phyloP scores from a whole-genome alignment of 2,797 vertebrate species.

The Amblyraja radiata region DNA sequence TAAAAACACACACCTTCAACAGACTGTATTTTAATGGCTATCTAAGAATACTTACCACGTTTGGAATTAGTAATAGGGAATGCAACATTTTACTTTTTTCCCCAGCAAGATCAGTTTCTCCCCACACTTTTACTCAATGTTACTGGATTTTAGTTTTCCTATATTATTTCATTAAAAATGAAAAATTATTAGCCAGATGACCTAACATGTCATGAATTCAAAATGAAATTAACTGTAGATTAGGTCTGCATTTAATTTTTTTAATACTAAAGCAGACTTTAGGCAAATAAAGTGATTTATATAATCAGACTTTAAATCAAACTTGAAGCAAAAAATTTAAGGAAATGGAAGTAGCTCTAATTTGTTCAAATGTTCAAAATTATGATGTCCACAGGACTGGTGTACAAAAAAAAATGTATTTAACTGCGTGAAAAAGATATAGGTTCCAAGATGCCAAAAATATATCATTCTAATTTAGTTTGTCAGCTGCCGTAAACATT shows the following conservation, averaged over 20 bases:
- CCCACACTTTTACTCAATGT: no score
- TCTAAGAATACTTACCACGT: conserved; percentile 29
- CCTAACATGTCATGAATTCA: no score
- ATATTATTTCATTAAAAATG: not conserved
- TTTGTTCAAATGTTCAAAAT: not conserved
- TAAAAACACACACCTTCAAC: not conserved
- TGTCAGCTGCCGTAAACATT: not conserved
- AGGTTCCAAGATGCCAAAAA: not conserved
- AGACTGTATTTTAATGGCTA: not conserved
- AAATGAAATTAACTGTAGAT: not conserved
- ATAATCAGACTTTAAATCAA: not conserved
- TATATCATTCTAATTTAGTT: not conserved
- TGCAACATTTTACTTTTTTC: not conserved
- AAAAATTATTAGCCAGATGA: not conserved
- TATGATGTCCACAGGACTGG: not conserved
- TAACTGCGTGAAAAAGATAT: not conserved
- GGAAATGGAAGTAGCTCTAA: not conserved
- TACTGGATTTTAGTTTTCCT: not conserved
- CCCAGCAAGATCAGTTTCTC: no score
- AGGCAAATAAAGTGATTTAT: not conserved
- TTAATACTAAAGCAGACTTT: not conserved
- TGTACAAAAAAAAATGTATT: not conserved
- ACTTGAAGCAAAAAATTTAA: not conserved
- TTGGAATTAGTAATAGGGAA: not conserved
- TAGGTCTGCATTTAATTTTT: not conserved